phyloP scores from a whole-genome alignment of 1,140 invertebrate genomes.

The Chlorops oryzae region DNA sequence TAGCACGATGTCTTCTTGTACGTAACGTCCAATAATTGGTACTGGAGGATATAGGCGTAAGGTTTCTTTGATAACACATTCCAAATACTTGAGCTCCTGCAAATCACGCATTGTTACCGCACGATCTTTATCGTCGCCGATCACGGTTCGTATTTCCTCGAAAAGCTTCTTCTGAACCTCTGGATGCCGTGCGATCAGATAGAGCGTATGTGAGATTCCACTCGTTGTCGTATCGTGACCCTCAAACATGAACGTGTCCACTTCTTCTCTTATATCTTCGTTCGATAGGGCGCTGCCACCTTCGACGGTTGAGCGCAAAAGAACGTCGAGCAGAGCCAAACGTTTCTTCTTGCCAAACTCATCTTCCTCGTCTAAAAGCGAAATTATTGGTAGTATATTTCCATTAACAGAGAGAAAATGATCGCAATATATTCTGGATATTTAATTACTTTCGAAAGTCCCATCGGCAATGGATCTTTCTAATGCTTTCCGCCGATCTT shows the following conservation, averaged over 20 bases:
- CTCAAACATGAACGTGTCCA: conserved; percentile 75
- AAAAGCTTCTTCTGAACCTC: conserved; percentile 57
- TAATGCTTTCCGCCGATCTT: conserved; percentile 44
- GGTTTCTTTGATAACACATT: conserved; percentile 60
- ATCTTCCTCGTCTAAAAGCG: conserved; percentile 3
- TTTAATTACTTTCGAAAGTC: conserved; percentile 2
- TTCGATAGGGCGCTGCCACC: conserved; percentile 56
- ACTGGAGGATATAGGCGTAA: conserved; percentile 63
- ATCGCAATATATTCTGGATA: background rate
- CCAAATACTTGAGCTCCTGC: conserved; percentile 45
- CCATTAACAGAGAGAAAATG: background rate
- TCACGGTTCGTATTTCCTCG: conserved; percentile 55
- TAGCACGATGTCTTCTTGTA: conserved; percentile 50
- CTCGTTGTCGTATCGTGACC: conserved; percentile 67
- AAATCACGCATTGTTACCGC: conserved; percentile 26
- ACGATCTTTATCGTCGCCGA: conserved; percentile 46
- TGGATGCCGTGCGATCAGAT: conserved; percentile 52
- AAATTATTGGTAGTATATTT: background rate
- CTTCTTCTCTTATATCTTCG: conserved; percentile 65
- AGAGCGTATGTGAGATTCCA: conserved; percentile 54
- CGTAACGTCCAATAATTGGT: conserved; percentile 56
- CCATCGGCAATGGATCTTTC: conserved; percentile 23
- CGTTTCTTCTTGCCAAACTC: conserved; percentile 54
- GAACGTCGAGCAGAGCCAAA: conserved; percentile 70
- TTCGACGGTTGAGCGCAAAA: conserved; percentile 57